A percentile compares a stretch with the other conserved stretches of the same genome.
phyloP scores from a whole-genome alignment of 2,888 invertebrate genomes.

The Imbricaverruca yamaguchii region DNA sequence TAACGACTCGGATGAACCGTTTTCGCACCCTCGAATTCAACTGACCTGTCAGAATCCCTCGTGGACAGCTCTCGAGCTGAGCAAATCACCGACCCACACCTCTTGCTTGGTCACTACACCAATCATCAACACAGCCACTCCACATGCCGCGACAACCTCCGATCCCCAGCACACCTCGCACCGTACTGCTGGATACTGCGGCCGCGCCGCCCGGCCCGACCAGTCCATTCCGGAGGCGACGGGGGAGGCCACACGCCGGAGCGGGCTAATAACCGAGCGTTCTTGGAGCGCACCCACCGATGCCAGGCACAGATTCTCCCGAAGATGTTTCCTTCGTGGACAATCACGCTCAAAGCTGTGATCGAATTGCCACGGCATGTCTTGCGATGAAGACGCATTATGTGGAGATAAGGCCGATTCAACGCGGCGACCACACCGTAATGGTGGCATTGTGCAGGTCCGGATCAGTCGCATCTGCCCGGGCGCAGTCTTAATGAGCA shows the following conservation, averaged over 20 bases:
- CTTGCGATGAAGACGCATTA: not conserved
- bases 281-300: not conserved
- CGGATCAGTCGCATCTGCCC: not conserved
- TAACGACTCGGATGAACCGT: no score
- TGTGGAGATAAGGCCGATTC: not conserved
- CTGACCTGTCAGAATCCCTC: no score
- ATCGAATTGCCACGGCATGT: not conserved
- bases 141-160: not conserved
- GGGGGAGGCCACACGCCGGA: not conserved
- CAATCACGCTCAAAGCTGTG: not conserved
- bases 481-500: not conserved
- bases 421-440: not conserved
- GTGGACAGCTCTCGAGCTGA: no score
- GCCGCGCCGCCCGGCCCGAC: not conserved
- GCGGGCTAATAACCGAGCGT: not conserved
- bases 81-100: no score
- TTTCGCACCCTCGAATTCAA: no score
- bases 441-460: not conserved
- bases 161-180: not conserved
- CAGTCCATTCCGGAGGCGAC: not conserved
- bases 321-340: conserved; percentile 1
- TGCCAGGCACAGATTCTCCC: not conserved
- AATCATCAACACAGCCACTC: not conserved
- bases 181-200: not conserved
- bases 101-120: no score